phyloP scores from a whole-genome alignment of 2,113 vertebrate species.

The Sakesphorus luctuosus region DNA sequence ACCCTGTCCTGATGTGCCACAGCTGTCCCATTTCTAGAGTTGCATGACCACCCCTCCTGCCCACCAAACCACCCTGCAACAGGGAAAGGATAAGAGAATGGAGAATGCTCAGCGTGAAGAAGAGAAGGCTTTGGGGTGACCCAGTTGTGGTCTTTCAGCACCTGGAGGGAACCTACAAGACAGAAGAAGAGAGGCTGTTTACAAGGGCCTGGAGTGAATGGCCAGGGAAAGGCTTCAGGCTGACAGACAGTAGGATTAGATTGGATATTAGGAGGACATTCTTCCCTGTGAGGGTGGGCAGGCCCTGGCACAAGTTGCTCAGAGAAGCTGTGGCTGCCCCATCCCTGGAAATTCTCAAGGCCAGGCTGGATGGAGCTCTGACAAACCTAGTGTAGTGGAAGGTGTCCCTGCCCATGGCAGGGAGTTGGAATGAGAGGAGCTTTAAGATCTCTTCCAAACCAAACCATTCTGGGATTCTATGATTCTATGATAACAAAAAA shows the following conservation, averaged over 20 bases:
- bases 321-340: not conserved
- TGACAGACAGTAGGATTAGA: not conserved
- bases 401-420: not conserved
- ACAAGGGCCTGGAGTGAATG: not conserved
- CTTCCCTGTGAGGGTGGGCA: not conserved
- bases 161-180: not conserved
- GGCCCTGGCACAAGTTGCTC: not conserved
- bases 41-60: rapidly evolving
- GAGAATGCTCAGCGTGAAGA: not conserved
- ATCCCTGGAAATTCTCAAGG: not conserved
- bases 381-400: rapidly evolving
- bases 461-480: not conserved
- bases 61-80: rapidly evolving
- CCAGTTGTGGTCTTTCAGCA: not conserved
- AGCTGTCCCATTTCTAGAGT: not conserved
- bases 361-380: not conserved
- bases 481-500: not conserved
- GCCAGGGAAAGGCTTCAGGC: not conserved
- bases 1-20: not conserved
- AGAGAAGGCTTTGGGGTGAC: not conserved
- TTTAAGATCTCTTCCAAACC: not conserved
- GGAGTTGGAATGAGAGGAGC: not conserved
- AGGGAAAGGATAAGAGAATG: not conserved
- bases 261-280: not conserved
- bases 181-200: not conserved